Conservation (phyloP, 2,888 invertebrate genomes). For the Acleris cristana region DNA sequence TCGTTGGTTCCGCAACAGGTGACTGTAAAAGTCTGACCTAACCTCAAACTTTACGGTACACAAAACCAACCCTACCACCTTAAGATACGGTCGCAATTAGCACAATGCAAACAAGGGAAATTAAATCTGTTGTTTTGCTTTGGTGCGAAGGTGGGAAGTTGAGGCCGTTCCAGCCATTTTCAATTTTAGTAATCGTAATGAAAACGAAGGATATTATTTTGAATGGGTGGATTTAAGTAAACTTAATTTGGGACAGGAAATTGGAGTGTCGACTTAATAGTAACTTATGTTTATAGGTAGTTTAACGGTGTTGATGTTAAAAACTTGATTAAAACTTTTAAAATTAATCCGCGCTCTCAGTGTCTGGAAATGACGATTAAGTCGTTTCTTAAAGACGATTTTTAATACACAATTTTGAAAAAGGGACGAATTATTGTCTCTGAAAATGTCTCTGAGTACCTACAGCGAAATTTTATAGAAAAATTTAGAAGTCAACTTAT, state of each 20-base stretch:
- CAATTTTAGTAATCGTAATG: slow-evolving; percentile 40
- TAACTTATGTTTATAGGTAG: neutral
- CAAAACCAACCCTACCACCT: slow-evolving; percentile 24
- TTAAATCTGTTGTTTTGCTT: slow-evolving; percentile 63
- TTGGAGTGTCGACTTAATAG: slow-evolving; percentile 6
- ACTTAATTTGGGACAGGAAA: slow-evolving; percentile 22
- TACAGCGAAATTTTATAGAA: too few species aligned
- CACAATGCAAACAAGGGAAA: slow-evolving; percentile 56
- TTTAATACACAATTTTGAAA: too few species aligned
- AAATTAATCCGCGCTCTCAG: too few species aligned
- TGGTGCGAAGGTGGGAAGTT: slow-evolving; percentile 51
- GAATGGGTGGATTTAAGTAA: slow-evolving; percentile 17
- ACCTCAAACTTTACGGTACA: slow-evolving; percentile 39
- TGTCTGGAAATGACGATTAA: too few species aligned
- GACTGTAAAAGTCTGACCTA: slow-evolving; percentile 51
- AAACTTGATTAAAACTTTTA: neutral
- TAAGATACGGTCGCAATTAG: slow-evolving; percentile 40
- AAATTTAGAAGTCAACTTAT: too few species aligned
- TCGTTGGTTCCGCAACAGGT: slow-evolving; percentile 66
- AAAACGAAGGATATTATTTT: slow-evolving; percentile 28
- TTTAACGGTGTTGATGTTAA: neutral
- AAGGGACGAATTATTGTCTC: too few species aligned
- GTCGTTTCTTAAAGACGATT: too few species aligned
- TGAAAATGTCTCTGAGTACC: too few species aligned
- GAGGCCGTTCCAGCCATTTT: slow-evolving; percentile 36